Conservation (phyloP, 1,140 invertebrate species). For the Cephus cinctus region DNA sequence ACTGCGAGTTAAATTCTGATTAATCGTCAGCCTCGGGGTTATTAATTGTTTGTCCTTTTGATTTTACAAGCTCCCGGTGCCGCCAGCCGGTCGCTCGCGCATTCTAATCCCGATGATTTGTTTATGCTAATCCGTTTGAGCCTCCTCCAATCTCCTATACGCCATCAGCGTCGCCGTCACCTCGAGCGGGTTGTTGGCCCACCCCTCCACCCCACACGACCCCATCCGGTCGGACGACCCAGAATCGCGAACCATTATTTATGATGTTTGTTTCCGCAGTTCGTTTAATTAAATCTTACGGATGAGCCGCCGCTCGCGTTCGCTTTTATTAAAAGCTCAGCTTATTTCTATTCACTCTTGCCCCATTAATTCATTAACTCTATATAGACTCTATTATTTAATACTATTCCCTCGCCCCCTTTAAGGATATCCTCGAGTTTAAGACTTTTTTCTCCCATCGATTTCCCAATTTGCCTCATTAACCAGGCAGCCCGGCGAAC, state of each 20-base stretch:
- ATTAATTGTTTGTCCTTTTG: conserved; percentile 57
- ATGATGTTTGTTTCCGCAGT: conserved; percentile 16
- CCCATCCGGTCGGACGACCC: conserved; percentile 18
- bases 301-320: not conserved
- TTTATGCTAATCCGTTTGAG: conserved; percentile 48
- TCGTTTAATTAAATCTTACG: conserved; percentile 17
- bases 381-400: too few relatives aligned
- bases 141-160: too few relatives aligned
- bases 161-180: too few relatives aligned
- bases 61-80: conserved; percentile 38
- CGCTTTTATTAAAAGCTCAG: not conserved
- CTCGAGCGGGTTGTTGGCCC: too few relatives aligned
- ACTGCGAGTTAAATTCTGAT: conserved; percentile 50
- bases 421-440: not conserved
- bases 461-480: not conserved
- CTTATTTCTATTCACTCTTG: too few relatives aligned
- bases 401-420: not conserved
- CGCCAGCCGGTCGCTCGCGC: conserved; percentile 13
- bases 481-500: not conserved
- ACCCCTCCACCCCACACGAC: too few relatives aligned
- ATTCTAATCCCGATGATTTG: conserved; percentile 54
- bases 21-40: conserved; percentile 40
- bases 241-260: conserved; percentile 18
- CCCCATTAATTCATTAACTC: too few relatives aligned
- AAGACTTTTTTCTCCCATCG: not conserved